Evolutionary conservation across 30 jellyfish, hydroid and myxozoan genomes (phyloP).

Genomic region (Hydractinia symbiolongicarpus): DNA sequence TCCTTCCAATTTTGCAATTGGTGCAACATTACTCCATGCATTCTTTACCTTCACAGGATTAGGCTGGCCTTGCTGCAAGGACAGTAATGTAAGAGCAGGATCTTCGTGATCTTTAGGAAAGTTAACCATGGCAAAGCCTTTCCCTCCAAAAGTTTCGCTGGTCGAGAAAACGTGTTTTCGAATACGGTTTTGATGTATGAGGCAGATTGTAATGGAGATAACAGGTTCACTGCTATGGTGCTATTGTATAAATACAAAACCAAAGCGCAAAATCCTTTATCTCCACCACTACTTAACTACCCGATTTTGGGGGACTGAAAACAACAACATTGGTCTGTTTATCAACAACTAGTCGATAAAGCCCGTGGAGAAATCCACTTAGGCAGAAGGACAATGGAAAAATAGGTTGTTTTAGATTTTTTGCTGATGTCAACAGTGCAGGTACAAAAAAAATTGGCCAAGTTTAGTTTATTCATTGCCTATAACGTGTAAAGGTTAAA

Average conservation of each 20-base stretch:
- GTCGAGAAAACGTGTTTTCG: conserved; percentile 51
- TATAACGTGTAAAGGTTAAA: no score
- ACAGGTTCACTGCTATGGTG: not conserved
- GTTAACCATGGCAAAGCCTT: conserved; percentile 67
- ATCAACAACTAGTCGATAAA: no score
- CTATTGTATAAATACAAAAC: not conserved
- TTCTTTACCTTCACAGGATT: conserved; percentile 30
- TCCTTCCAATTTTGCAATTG: conserved; percentile 94
- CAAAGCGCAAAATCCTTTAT: not conserved
- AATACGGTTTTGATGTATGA: conserved; percentile 13
- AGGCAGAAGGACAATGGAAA: no score
- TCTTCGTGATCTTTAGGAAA: conserved; percentile 89
- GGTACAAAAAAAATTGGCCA: no score
- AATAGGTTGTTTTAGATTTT: no score
- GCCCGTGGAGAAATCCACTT: no score
- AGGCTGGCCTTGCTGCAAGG: conserved; percentile 78
- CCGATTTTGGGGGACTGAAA: conserved; percentile 26
- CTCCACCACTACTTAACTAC: not conserved
- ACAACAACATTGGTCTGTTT: conserved; percentile 96
- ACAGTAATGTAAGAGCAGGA: conserved; percentile 86
- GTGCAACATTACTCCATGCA: conserved; percentile 54
- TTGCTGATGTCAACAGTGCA: no score
- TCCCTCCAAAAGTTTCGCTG: conserved; percentile 34
- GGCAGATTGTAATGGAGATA: conserved; percentile 17
- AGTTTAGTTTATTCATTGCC: no score